These are phyloP conservation scores for Zygothrica quintamaculata DNA, from an alignment of 2,888 invertebrate genomes.

Conservation along the genomic window DNA sequence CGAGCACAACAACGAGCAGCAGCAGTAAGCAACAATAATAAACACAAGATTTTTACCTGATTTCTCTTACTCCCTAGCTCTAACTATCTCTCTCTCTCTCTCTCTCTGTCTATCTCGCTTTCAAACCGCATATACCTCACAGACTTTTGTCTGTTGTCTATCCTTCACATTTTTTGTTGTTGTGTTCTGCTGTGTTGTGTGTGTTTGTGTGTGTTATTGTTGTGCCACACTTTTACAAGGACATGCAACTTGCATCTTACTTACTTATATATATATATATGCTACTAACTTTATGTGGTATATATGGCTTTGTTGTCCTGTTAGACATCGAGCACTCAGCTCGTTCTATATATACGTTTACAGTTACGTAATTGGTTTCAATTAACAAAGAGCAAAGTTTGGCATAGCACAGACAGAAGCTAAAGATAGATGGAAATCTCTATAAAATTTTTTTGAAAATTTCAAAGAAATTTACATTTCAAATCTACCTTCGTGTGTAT, in stretches of 20 bases:
- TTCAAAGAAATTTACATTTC: constrained; percentile 42
- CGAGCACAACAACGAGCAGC: constrained; percentile 35
- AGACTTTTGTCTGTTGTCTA: not conserved
- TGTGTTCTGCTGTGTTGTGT: constrained; percentile 1
- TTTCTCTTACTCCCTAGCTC: constrained; percentile 46
- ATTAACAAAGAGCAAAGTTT: constrained; percentile 56
- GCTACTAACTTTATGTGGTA: constrained; percentile 41
- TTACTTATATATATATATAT: constrained; percentile 30
- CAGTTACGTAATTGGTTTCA: constrained; percentile 60
- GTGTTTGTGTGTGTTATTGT: constrained; percentile 1
- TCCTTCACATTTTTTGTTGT: not conserved
- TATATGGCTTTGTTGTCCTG: constrained; percentile 37
- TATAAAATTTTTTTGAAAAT: constrained; percentile 15
- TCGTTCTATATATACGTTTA: constrained; percentile 39
- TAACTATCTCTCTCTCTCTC: no score
- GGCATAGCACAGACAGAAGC: constrained; percentile 3
- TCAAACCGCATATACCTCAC: constrained; percentile 14
- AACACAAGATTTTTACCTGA: constrained; percentile 63
- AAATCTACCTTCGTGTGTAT: no score
- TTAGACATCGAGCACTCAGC: constrained; percentile 15
- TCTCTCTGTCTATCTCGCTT: no score
- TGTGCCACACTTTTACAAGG: constrained; percentile 11
- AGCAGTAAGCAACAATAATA: constrained; percentile 23
- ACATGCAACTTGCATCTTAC: constrained; percentile 19
- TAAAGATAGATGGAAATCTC: constrained; percentile 13